Conservation (phyloP, 2,113 vertebrate species). For the Probosciger aterrimus region DNA sequence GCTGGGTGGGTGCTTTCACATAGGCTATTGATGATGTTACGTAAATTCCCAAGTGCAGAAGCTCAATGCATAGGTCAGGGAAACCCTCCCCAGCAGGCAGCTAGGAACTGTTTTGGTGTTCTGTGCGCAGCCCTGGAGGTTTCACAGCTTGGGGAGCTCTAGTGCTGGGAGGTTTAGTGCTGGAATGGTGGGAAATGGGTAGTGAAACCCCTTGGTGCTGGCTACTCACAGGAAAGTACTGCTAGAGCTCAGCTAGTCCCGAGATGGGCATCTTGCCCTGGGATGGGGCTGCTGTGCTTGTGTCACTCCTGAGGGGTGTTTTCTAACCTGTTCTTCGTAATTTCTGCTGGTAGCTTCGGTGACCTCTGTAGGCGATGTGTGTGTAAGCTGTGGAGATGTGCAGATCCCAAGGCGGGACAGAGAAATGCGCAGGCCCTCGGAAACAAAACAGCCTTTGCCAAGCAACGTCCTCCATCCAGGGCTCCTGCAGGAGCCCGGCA, state of each 20-base stretch:
- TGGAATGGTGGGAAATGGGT: neutral
- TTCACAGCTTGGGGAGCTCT: neutral
- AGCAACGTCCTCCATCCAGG: neutral
- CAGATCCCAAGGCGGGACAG: neutral
- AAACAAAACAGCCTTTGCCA: accelerated
- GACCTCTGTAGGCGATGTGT: accelerated
- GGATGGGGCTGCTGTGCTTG: neutral
- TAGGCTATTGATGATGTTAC: accelerated
- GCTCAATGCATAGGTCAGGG: neutral
- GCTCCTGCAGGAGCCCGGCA: neutral
- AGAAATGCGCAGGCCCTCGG: neutral
- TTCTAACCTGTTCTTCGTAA: neutral
- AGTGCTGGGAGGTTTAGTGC: too few species aligned
- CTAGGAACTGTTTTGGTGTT: neutral
- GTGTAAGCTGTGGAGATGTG: accelerated
- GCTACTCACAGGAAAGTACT: neutral
- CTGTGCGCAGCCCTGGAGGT: neutral
- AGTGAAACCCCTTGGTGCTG: neutral
- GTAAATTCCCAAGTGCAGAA: neutral
- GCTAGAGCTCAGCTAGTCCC: neutral
- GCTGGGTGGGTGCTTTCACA: accelerated
- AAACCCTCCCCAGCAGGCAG: neutral
- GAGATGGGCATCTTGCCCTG: neutral
- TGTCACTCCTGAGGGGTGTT: neutral
- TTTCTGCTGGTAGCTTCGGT: accelerated